Evolutionary conservation across 2,113 vertebrate genomes (phyloP), one percentile per base, ranked within the genome.

Genomic region (Parotia lawesii): DNA sequence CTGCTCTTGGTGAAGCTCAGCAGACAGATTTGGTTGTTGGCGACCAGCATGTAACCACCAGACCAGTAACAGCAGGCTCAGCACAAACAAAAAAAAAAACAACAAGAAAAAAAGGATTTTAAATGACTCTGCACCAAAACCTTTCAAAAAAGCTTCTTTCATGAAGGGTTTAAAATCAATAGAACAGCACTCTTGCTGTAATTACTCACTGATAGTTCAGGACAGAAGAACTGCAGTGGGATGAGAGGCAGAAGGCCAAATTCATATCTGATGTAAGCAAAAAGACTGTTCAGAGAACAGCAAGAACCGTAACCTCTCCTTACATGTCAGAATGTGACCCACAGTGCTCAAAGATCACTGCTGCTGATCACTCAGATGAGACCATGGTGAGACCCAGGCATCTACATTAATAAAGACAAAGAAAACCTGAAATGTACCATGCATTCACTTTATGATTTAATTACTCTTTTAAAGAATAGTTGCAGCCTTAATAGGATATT

Each of bases 141-240:
- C 35, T 76, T 87, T 91, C n/a, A 79, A 90, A 73, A 76, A 48
- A 67, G 25, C 48, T 89, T 54, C 20, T 89, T 89, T 88, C 57
- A 22, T 40, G 23, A 94, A 79, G 69, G 48, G 17, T 83, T 93
- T 83, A 79, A 92, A 90, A 96, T 92, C 96, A 95, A 95, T 87
- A 93, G 27, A 86, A 51, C 38, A 70, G 42, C 7, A 4, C 58
- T 92, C 62, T 40, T 66, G 29, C 75, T 87, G 87, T 83, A 94
- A 93, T 94, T 94, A 81, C 54, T 85, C 91, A 89, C 4, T 61
- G 70, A 51, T 24, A 75, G 77, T 20, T 67, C 33, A 87, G 38
- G 38, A 91, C 25, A 77, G 48, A 89, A 87, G 60, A 50, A 62
- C 9, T 94, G 76, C 79, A 94, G 73, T 44, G 25, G 72, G 50